Evolutionary conservation across 2,113 vertebrate species (phyloP), one percentile per base, ranked within the genome.

Genomic region (Uria aalge): DNA sequence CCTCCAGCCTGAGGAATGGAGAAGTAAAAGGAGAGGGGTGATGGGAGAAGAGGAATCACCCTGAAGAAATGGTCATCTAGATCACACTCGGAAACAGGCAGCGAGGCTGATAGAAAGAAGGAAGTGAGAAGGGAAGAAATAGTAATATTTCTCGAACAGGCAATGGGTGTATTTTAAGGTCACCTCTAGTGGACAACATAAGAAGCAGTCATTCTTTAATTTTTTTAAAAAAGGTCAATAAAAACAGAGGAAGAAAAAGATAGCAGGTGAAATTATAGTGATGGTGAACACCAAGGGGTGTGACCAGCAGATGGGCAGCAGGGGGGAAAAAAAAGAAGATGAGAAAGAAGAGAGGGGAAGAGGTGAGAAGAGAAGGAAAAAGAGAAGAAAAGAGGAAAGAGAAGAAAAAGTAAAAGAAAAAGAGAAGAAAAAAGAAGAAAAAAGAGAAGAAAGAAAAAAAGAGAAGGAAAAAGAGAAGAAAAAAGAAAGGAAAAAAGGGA

Each of bases 21-120:
- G 94, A 97, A 92, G 86, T 64, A 38, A 85, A 90, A 83, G 1
- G 11, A 72, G 47, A 40, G 38, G 30, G 18, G 27, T 3, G 34
- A 19, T 52, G 57, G 40, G 19, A 84, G 45, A 40, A 74, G 74
- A 63, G 40, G 60, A 85, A 68, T 22, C 2, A 0, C 36, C 17
- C 4, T 14, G 18, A 43, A 41, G 68, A 48, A 64, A 79, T 0
- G 2, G 29, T 91, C 3, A 2, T 69, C 26, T 59, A 0, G 0
- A 5, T 21, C 18, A 15, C 18, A 41, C 3, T 1, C 11, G 10
- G 0, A 11, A 73, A 27, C 4, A 1, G 45, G 16, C 2, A 0
- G 67, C 21, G 3, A 1, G 2, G 41, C 1, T 1, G 21, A 5
- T 14, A 40, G 14, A 15, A 52, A 53, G 34, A 66, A 52, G 85